A percentile compares a stretch with the other conserved stretches of the same genome.
These are phyloP conservation scores for Aegotheles bennettii DNA, from an alignment of 2,113 vertebrate genomes.

Conservation along the genomic window DNA sequence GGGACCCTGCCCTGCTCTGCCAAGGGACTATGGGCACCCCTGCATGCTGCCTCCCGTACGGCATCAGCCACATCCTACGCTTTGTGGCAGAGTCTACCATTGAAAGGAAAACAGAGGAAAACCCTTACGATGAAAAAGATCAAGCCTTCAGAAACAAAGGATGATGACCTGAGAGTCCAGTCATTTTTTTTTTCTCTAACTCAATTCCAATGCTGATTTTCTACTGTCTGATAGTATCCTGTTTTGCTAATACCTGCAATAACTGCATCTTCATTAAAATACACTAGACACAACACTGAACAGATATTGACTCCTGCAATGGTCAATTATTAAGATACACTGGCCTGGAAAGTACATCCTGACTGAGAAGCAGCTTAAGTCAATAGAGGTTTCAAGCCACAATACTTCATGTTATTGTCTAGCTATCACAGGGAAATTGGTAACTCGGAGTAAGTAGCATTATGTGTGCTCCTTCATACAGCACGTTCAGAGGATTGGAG, in stretches of 20 bases:
- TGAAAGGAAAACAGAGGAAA: background rate
- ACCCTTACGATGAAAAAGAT: background rate
- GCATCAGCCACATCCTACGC: background rate
- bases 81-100: background rate
- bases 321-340: slow-evolving; percentile 35
- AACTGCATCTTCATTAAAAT: slow-evolving; percentile 38
- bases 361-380: slow-evolving; percentile 34
- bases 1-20: background rate
- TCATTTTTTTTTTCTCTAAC: background rate
- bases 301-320: background rate
- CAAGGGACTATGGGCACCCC: background rate
- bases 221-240: background rate
- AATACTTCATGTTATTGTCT: background rate
- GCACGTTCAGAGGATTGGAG: background rate
- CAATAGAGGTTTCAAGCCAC: slow-evolving; percentile 6
- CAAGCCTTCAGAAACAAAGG: background rate
- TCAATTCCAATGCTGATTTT: background rate
- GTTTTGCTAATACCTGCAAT: slow-evolving; percentile 1
- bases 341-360: background rate
- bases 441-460: background rate
- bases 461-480: background rate
- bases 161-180: background rate
- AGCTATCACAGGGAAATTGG: background rate
- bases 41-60: rapidly evolving
- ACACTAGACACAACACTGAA: background rate